Evolutionary conservation across 1,140 invertebrate genomes (phyloP), one percentile per base, ranked within the genome.

Genomic region (Nymphalis io): DNA sequence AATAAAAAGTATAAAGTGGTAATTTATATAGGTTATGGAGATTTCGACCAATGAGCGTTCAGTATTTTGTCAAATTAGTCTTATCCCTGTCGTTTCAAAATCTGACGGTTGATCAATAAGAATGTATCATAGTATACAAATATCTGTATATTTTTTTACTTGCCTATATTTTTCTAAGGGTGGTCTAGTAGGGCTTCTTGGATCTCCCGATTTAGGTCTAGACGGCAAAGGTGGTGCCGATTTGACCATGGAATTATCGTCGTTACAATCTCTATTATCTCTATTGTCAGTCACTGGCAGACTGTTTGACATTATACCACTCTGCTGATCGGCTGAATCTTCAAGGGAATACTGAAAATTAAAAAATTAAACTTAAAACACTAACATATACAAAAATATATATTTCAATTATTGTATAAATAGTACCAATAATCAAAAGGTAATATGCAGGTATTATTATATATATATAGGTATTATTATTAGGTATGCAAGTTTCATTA

Each of bases 161-260:
- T 69, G 88, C 85, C 85, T 68, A 53, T 85, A 87, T 58, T 84
- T 87, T 2, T 89, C 82, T 4, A 77, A 63, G 0, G 80, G 75
- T 69, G 82, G 82, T 73, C 81, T 51, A 0, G 85, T 88, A 3
- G 88, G 88, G 61, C 88, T 89, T 51, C 87, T 70, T 0, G 87
- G 88, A 53, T 88, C 86, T 0, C 87, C 85, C 1, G 85, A 86
- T 69, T 83, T 86, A n/a, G 87, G 88, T 53, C 88, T 67, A 2
- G 66, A 70, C 1, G 87, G 87, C 58, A 87, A 51, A 1, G 87
- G 88, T 11, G 88, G 87, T 8, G 85, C 88, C 0, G 87, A 89
- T 66, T 89, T 86, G 16, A 80, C 68, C 87, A 87, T 88, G 23
- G 76, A 66, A 12, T 79, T 78, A 15, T 79, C 79, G 21, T 55